Base-by-base conservation (phyloP, 2,797 vertebrate genomes). In the Parauchenoglanis punctatus region DNA sequence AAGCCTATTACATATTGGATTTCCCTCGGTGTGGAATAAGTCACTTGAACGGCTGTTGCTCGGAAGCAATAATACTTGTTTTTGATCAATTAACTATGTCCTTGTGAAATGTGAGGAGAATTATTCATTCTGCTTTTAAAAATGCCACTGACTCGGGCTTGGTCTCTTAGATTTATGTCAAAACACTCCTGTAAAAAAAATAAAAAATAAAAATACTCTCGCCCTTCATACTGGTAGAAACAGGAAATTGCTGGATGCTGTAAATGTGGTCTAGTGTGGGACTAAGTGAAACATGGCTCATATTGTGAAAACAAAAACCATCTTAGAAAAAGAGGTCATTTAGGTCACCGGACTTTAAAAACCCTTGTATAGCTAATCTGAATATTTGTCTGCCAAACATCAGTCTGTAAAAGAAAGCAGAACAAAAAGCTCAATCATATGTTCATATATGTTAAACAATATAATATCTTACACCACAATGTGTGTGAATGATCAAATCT, bases 11-110 rank as follows among this genome's bases (percentile, higher is more conserved):
- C 88, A 87, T 87, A 88, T 85, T 85, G 89, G 72, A 88, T 89
- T 90, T 91, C 86, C 81, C 85, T 85, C 85, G 77, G 67, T 86
- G 78, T 85, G 86, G 78, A 88, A 88, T 89, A 90, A 88, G 89
- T 89, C 90, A 90, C 90, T 91, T 88, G 85, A 90, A 88, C 72
- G 63, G 83, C 88, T 56, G 63, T 49, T 87, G 68, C 88, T 89
- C 88, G 68, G 63, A 87, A 89, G 88, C 81, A 88, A 92, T 89
- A 91, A 91, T 86, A 88, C 86, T 90, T 91, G 88, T 89, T 90
- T 92, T 91, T 88, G 88, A 92, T 92, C 91, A 91, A 88, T 91
- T 92, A 91, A 91, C 83, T 86, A 88, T 81, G 87, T 90, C 87
- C 78, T 84, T 86, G 88, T 89, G 82, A 91, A 87, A 85, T 89